Percentiles rank a stretch among this genome's conserved stretches.
Conservation (phyloP, 2,113 vertebrate species). For the Cyanoramphus novaezelandiae region DNA sequence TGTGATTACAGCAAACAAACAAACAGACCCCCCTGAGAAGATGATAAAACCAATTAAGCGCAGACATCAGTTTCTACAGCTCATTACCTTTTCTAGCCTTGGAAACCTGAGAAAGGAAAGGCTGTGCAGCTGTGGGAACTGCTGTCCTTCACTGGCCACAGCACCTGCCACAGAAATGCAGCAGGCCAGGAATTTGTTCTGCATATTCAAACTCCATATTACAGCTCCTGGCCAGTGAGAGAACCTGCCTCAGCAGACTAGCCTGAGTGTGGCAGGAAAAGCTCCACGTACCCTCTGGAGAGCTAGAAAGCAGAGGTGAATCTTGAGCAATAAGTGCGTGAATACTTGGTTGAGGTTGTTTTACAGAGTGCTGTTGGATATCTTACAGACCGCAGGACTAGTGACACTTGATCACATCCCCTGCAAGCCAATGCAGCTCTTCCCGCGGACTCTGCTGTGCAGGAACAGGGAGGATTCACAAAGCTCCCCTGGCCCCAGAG, state of each 20-base stretch:
- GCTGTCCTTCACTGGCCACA: not conserved
- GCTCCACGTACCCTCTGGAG: not conserved
- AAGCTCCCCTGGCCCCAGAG: not conserved
- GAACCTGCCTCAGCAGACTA: not conserved
- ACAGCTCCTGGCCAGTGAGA: not conserved
- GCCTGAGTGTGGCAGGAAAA: not conserved
- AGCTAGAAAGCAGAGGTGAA: not conserved
- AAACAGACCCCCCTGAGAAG: not conserved
- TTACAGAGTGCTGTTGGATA: not conserved
- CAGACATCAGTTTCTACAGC: not conserved
- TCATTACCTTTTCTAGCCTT: not conserved
- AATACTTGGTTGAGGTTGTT: not conserved
- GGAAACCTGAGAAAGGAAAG: not conserved
- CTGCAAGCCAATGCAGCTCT: not conserved
- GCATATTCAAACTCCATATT: rapidly evolving
- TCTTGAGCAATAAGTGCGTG: not conserved
- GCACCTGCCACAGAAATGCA: not conserved
- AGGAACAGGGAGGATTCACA: not conserved
- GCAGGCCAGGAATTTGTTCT: not conserved
- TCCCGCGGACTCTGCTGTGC: not conserved
- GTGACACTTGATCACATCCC: not conserved
- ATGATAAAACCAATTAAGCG: not conserved
- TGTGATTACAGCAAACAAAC: not conserved
- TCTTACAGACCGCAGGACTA: not conserved
- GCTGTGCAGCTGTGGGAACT: not conserved